Evolutionary conservation across 2,888 invertebrate genomes (phyloP).

Genomic region (Heteromyza rotundicornis): DNA sequence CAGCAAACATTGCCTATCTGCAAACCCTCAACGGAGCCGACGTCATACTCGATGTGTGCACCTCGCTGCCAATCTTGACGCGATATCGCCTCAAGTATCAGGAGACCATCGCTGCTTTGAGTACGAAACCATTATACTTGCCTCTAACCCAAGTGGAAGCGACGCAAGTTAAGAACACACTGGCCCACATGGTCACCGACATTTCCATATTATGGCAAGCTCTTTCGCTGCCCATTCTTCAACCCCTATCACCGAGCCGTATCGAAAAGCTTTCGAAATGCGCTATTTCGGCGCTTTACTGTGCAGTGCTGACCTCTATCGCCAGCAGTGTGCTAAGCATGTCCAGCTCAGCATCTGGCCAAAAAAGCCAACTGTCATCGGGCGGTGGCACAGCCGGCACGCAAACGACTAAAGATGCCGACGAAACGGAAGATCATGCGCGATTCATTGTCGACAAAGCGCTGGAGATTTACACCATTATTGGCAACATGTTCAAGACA

Average conservation of each 20-base stretch:
- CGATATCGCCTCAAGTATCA: slow-evolving; percentile 66
- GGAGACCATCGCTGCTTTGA: slow-evolving; percentile 60
- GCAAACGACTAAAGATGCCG: slow-evolving; percentile 64
- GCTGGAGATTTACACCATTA: slow-evolving; percentile 81
- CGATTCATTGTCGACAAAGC: slow-evolving; percentile 87
- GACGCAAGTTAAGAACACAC: slow-evolving; percentile 71
- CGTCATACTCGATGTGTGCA: slow-evolving; percentile 80
- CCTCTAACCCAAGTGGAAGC: slow-evolving; percentile 77
- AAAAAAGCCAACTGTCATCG: slow-evolving; percentile 56
- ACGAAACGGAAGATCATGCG: slow-evolving; percentile 82
- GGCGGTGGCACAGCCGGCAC: slow-evolving; percentile 28
- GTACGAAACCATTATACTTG: slow-evolving; percentile 71
- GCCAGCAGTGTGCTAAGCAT: slow-evolving; percentile 69
- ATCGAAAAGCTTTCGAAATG: slow-evolving; percentile 81
- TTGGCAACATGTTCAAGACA: slow-evolving; percentile 79
- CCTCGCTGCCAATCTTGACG: slow-evolving; percentile 72
- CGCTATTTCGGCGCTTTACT: slow-evolving; percentile 83
- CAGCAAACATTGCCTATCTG: slow-evolving; percentile 78
- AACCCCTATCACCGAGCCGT: slow-evolving; percentile 85
- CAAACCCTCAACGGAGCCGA: slow-evolving; percentile 84
- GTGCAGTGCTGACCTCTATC: slow-evolving; percentile 76
- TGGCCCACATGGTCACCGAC: slow-evolving; percentile 82
- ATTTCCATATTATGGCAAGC: slow-evolving; percentile 81
- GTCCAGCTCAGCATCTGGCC: slow-evolving; percentile 67
- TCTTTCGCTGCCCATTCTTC: slow-evolving; percentile 83